Evolutionary conservation across 2,113 vertebrate genomes (phyloP).

Genomic region (Alces alces): DNA sequence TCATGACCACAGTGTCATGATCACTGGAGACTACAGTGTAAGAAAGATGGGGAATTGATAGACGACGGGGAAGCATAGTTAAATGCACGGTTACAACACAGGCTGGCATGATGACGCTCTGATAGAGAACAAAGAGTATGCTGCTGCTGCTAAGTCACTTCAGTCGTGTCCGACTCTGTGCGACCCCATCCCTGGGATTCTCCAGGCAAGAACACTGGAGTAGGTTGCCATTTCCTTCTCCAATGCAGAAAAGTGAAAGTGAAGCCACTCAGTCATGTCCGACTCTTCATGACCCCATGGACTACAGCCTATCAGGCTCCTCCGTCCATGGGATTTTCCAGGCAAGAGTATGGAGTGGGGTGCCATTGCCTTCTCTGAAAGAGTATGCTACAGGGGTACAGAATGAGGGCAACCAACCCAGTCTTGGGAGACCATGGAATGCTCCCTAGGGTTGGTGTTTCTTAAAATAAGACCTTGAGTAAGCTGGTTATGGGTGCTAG

Average conservation of each 20-base stretch:
- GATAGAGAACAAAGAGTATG: background rate
- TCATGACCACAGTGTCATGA: background rate
- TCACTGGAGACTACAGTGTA: background rate
- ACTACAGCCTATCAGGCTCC: no score
- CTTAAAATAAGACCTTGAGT: constrained; percentile 35
- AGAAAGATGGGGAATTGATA: background rate
- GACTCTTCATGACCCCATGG: no score
- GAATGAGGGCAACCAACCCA: background rate
- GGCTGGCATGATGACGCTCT: background rate
- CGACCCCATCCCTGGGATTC: no score
- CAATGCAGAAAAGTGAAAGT: no score
- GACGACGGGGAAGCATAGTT: background rate
- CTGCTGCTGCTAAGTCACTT: no score
- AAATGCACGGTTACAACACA: background rate
- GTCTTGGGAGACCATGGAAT: background rate
- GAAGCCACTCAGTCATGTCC: no score
- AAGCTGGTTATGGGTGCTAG: background rate
- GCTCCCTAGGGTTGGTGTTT: background rate
- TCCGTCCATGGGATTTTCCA: no score
- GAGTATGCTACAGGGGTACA: background rate
- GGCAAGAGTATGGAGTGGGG: no score
- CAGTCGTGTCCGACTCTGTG: no score
- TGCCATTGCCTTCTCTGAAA: background rate
- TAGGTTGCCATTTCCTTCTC: no score
- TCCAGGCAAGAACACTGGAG: no score